A percentile compares a stretch with the other conserved stretches of the same genome.
These are phyloP conservation scores for Aptenodytes forsteri DNA, from an alignment of 2,113 vertebrate genomes.

Conservation along the genomic window DNA sequence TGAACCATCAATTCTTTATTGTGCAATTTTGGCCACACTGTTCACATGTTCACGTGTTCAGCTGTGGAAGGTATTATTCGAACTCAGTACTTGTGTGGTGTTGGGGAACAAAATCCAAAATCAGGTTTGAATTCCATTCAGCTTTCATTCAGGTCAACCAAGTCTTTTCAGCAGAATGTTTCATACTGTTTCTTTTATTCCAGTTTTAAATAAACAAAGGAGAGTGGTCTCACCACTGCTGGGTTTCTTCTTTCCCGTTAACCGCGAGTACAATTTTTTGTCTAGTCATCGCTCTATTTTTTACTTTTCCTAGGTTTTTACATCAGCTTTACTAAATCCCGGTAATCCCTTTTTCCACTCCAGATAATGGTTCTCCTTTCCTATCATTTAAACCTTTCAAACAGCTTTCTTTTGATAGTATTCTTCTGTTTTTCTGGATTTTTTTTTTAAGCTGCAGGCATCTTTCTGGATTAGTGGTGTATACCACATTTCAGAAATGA, in stretches of 20 bases:
- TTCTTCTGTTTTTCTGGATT: background rate
- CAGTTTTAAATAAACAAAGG: background rate
- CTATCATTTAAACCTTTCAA: background rate
- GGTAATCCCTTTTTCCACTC: background rate
- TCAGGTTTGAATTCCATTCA: background rate
- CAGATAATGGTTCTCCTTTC: background rate
- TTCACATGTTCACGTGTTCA: background rate
- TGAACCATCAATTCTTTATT: background rate
- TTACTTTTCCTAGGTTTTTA: background rate
- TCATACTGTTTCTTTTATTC: background rate
- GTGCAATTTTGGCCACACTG: background rate
- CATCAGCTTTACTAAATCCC: background rate
- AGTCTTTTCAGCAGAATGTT: background rate
- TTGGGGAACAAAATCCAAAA: background rate
- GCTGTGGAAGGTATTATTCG: background rate
- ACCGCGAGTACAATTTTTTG: background rate
- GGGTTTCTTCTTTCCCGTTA: background rate
- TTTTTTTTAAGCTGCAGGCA: background rate
- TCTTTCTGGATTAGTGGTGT: background rate
- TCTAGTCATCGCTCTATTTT: background rate
- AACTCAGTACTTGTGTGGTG: background rate
- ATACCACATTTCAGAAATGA: background rate
- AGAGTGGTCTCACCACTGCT: background rate
- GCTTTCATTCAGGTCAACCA: background rate
- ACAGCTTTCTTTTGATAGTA: background rate